A percentile compares a stretch with the other conserved stretches of the same genome.
Evolutionary conservation across 2,113 vertebrate genomes (phyloP).

Genomic region (Phalacrocorax brasilianus): DNA sequence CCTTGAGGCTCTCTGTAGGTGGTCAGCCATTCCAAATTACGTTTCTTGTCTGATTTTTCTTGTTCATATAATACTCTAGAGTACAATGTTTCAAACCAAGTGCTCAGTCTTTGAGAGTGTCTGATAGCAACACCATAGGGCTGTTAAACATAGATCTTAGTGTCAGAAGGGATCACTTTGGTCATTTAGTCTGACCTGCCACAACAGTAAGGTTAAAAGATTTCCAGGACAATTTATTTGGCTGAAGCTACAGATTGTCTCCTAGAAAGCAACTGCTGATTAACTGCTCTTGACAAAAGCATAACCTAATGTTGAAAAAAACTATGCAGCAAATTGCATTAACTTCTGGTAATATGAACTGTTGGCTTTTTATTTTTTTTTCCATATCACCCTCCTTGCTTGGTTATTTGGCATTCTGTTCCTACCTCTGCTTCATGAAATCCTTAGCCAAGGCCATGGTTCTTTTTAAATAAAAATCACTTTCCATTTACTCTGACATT

Average conservation of each 20-base stretch:
- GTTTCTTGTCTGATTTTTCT: not conserved
- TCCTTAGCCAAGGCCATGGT: not conserved
- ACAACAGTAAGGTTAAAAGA: not conserved
- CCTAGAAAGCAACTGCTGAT: not conserved
- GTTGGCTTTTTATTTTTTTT: fast-evolving
- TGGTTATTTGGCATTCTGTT: not conserved
- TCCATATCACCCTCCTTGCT: not conserved
- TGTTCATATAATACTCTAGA: not conserved
- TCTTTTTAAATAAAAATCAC: slow-evolving; percentile 44
- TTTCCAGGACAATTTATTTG: not conserved
- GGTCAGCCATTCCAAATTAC: not conserved
- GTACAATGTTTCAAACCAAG: not conserved
- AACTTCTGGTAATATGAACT: not conserved
- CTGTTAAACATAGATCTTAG: not conserved
- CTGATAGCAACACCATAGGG: not conserved
- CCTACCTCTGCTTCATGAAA: not conserved
- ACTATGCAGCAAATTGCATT: not conserved
- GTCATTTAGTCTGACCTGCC: not conserved
- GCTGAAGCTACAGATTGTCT: not conserved
- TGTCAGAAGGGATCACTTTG: not conserved
- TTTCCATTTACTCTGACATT: slow-evolving; percentile 42
- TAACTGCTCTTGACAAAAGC: not conserved
- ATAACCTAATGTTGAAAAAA: not conserved
- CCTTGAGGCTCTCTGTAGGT: not conserved
- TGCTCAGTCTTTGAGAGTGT: not conserved